Conservation (phyloP, 2,113 vertebrate species). For the Anolis sagrei region DNA sequence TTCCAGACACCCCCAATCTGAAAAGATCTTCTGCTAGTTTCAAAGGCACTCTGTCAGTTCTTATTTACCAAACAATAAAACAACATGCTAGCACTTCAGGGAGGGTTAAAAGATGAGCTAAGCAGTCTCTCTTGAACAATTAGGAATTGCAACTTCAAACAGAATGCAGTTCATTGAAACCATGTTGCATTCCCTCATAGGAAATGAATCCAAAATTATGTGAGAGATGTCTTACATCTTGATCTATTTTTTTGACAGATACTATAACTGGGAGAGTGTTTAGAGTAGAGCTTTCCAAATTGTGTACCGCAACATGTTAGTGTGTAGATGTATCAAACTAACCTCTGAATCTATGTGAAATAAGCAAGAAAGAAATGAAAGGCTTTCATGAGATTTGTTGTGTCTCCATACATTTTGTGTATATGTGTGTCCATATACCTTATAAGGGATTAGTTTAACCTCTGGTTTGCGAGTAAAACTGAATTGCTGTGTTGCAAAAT, state of each 20-base stretch:
- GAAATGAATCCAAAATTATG: not conserved
- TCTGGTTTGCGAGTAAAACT: too few species aligned
- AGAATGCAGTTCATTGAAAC: not conserved
- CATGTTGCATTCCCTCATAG: conserved; percentile 1
- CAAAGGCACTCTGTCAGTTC: not conserved
- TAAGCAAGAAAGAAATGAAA: too few species aligned
- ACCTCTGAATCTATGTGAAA: too few species aligned
- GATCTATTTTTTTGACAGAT: conserved; percentile 21
- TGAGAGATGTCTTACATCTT: not conserved
- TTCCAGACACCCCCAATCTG: not conserved
- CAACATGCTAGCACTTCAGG: not conserved
- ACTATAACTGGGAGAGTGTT: not conserved
- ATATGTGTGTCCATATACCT: too few species aligned
- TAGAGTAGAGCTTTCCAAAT: not conserved
- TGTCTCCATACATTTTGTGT: too few species aligned
- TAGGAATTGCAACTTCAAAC: not conserved
- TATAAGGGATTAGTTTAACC: too few species aligned
- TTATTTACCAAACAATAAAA: conserved; percentile 6
- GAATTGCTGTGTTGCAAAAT: too few species aligned
- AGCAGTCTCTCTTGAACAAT: not conserved
- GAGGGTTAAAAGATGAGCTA: not conserved
- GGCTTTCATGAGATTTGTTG: too few species aligned
- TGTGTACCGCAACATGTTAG: too few species aligned
- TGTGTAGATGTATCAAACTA: too few species aligned
- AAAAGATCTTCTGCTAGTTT: conserved; percentile 3